Base-by-base conservation (phyloP, 2,113 vertebrate genomes). In the Pungitius pungitius region DNA sequence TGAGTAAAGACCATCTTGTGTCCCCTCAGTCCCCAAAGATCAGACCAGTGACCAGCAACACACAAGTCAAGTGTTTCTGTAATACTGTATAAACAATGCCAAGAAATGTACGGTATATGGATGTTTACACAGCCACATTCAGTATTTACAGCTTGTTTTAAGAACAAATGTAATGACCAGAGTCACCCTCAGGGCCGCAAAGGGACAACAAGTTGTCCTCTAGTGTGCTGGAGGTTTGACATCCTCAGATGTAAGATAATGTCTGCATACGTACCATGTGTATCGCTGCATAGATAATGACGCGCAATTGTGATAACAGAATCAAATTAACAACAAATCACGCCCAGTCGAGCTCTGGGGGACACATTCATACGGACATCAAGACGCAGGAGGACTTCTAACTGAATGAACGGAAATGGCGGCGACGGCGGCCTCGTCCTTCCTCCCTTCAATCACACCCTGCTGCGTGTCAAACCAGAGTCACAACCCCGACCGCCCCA, bases 401-500 rank as follows among this genome's bases (percentile, higher is more conserved):
- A 52, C 55, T 43, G 69, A 83, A 79, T 77, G 67, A 51, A 63
- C 30, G 66, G 70, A 77, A 67, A 76, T 63, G 37, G 51, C 27
- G 3, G 39, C 49, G 9, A 45, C 39, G 33, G 39, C 7, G 17
- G 12, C 15, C 70, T 45, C 20, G 33, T 30, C 37, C 55, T 43
- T 45, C 24, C 17, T 35, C 42, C 59, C 22, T 11, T n/a, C 15
- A 1, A 22, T 87, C 79, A 56, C 73, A 42, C 79, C 81, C 82
- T 73, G 66, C 77, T 77, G 65, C 4, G 70, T 68, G 83, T 77
- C 78, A 42, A 59, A 57, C 54, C 37, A 26, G 61, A 78, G 62
- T 66, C 69, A 54, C 65, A 65, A 45, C 56, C 73, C 74, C 73
- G 77, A 81, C 77, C 71, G 40, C 17, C 57, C 67, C 57, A 56